Percentiles rank a stretch among this genome's conserved stretches.
Conservation (phyloP, 1,140 invertebrate species). For the Pogonus chalceus region DNA sequence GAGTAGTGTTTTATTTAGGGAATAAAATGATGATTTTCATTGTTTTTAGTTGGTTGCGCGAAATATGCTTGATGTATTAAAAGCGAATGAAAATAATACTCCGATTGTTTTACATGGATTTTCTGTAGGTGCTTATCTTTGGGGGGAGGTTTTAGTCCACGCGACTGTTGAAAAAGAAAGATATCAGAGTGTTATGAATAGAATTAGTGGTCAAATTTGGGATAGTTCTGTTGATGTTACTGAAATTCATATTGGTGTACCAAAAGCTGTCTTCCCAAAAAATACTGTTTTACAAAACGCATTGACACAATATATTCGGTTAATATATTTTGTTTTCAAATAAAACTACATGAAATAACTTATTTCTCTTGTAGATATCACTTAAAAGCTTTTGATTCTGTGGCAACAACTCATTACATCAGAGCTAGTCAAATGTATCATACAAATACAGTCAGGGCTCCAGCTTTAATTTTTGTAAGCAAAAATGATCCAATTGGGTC, state of each 20-base stretch:
- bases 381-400: constrained; percentile 62
- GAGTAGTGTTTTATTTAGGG: background rate
- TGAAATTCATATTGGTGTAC: constrained; percentile 68
- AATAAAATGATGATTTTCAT: background rate
- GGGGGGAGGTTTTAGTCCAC: constrained; percentile 65
- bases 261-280: constrained; percentile 66
- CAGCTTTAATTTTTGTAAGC: constrained; percentile 72
- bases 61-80: constrained; percentile 61
- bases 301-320: constrained; percentile 63
- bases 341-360: background rate
- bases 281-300: constrained; percentile 61
- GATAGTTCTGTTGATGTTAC: constrained; percentile 79
- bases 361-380: constrained; percentile 50
- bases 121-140: constrained; percentile 78
- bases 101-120: constrained; percentile 77
- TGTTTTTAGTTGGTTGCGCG: constrained; percentile 51
- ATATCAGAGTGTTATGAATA: constrained; percentile 55
- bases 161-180: constrained; percentile 48
- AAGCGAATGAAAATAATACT: constrained; percentile 46
- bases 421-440: constrained; percentile 73
- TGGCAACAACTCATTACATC: constrained; percentile 71
- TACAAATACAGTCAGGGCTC: constrained; percentile 55
- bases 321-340: constrained; percentile 28
- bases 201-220: constrained; percentile 71
- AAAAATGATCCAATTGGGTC: constrained; percentile 70